Evolutionary conservation across 2,888 invertebrate species (phyloP), one percentile per base, ranked within the genome.

Genomic region (Pseudococcus jackbeardsleyi): DNA sequence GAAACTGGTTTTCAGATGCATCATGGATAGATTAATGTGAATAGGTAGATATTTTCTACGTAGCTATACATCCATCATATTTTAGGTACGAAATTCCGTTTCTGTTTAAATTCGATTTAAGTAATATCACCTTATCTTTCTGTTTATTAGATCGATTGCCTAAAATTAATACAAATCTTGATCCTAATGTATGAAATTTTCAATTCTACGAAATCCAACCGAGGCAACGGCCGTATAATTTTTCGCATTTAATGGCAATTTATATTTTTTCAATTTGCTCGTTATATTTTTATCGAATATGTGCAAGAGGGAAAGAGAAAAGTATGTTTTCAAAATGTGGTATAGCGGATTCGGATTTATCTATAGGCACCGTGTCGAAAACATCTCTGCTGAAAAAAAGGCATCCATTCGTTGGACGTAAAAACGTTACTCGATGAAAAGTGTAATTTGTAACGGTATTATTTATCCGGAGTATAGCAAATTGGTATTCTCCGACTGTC

Each of bases 401-500:
- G 19, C 19, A 59, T n/a, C 59, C 0, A 8, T 59, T 59, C 8
- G 59, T 15, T 72, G 22, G 33, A 12, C 17, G 77, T 46, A 12
- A 79, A 42, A 79, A 79, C 42, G 12, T n/a, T 42, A 42, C 79
- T 79, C 79, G 79, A 79, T 79, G 79, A 79, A 79, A 79, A 79
- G 79, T 79, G 79, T 79, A 79, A 79, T 79, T 79, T 79, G 79
- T 79, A 79, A 79, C 79, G 79, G 79, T 79, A 79, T 79, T 79
- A 79, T 79, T 79, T 79, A 79, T 79, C 79, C 26, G n/a, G n/a
- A 22, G 26, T 42, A n/a, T 79, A 42, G 42, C 42, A 50, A 59
- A 85, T 85, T 85, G 85, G 85, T 85, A 85, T 85, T 85, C 85
- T 85, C 39, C 48, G 39, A 85, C 59, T 85, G 85, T 85, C 59